Base-by-base conservation (phyloP, 1,140 invertebrate species). In the Belonocnema kinseyi region DNA sequence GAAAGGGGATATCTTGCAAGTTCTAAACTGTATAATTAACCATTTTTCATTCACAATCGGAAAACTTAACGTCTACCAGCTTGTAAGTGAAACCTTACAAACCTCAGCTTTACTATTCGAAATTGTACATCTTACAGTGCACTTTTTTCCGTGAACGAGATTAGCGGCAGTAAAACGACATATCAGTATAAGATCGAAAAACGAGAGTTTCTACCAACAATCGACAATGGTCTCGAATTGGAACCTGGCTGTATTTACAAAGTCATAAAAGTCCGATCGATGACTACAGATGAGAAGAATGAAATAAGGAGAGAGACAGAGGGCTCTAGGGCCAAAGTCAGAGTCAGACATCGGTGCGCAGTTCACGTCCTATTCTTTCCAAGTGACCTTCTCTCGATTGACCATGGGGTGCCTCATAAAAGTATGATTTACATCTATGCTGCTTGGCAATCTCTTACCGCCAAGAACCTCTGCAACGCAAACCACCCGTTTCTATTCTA, bases 341-440 rank as follows among this genome's bases (percentile, higher is more conserved):
- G 40, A 46, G 40, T 46, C 16, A 77, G 61, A 56, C 58, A 82
- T 85, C 78, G 74, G 75, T 83, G 80, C 80, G 79, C 80, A 80
- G 73, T 87, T 87, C 78, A 81, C 83, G 79, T 85, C 78, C 81
- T 66, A 66, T 66, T 66, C 61, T 66, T 66, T 66, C 40, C 33
- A 66, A 66, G 77, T 78, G 82, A 72, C 73, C 78, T 85, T 82
- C 79, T 83, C 54, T 72, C 53, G 81, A 87, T 85, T 85, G 83
- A 75, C 86, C 83, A 78, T 87, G 83, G 80, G 80, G 80, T 86
- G 86, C 80, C 86, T 86, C 87, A 76, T 88, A 89, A 89, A 89
- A 88, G 61, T 83, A 85, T 88, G 85, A 89, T 88, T 88, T 89
- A 89, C 82, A 84, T 80, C 84, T 82, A 71, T 74, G 52, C 82